phyloP scores from a whole-genome alignment of 2,797 vertebrate species.

The Muraenolepis orangiensis region DNA sequence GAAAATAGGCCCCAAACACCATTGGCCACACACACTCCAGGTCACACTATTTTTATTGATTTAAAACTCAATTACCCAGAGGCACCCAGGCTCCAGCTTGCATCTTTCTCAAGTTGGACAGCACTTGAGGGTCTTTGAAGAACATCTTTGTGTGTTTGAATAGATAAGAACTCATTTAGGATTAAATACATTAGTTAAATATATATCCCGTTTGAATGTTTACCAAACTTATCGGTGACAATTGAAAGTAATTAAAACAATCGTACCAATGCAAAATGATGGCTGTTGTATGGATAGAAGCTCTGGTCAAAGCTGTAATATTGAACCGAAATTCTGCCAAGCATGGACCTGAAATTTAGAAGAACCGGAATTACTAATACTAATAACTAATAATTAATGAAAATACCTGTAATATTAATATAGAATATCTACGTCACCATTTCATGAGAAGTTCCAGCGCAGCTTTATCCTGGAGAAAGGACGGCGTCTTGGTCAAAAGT shows the following conservation, averaged over 20 bases:
- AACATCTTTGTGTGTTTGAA: conserved; percentile 60
- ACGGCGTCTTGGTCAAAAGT: conserved; percentile 47
- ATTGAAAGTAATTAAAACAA: not conserved
- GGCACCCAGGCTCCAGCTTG: conserved; percentile 32
- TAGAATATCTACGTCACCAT: conserved; percentile 55
- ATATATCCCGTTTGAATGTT: not conserved
- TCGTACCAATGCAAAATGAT: conserved; percentile 79
- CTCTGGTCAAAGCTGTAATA: conserved; percentile 82
- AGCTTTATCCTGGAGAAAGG: conserved; percentile 56
- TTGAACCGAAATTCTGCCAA: conserved; percentile 79
- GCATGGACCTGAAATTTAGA: conserved; percentile 80
- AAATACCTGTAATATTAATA: not conserved
- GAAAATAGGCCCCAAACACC: not conserved
- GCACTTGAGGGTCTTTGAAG: conserved; percentile 62
- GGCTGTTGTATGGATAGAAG: conserved; percentile 75
- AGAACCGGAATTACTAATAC: not conserved
- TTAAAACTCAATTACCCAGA: conserved; percentile 54
- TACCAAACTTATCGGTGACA: not conserved
- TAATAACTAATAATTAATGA: not conserved
- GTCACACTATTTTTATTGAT: not conserved
- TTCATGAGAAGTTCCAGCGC: conserved; percentile 57
- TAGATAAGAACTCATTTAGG: conserved; percentile 9
- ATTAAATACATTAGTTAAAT: not conserved
- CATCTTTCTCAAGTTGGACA: conserved; percentile 49
- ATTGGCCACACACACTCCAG: conserved; percentile 42